A percentile compares a stretch with the other conserved stretches of the same genome.
Conservation (phyloP, 2,113 vertebrate species). For the human (Homo sapiens) region DNA sequence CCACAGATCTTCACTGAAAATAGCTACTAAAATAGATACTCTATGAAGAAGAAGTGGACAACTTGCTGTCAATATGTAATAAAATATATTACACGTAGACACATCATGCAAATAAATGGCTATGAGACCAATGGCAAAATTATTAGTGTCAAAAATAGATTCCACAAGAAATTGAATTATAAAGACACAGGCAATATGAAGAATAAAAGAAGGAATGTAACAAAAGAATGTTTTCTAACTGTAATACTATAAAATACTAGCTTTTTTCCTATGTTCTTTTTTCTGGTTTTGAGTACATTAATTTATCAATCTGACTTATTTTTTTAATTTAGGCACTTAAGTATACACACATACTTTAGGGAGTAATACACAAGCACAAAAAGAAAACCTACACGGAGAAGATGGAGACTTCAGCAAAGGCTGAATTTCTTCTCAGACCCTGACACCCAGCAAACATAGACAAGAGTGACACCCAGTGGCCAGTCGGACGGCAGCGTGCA, state of each 20-base stretch:
- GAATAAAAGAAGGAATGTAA: not conserved
- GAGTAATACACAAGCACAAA: not conserved
- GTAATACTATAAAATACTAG: not conserved
- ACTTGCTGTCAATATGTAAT: not conserved
- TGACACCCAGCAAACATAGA: not conserved
- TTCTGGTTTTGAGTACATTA: not conserved
- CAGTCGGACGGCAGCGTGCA: not conserved
- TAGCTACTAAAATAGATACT: not conserved
- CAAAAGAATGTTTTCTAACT: not conserved
- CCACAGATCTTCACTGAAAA: not conserved
- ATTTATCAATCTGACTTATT: not conserved
- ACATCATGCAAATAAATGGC: not conserved
- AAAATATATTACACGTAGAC: not conserved
- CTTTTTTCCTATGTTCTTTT: not conserved
- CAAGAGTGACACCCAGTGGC: conserved; percentile 51
- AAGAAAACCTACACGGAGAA: not conserved
- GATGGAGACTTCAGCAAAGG: not conserved
- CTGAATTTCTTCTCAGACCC: not conserved
- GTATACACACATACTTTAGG: not conserved
- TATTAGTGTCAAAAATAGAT: not conserved
- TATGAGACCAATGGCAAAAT: not conserved
- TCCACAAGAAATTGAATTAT: not conserved
- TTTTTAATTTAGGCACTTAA: conserved; percentile 39
- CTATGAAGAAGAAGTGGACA: not conserved
- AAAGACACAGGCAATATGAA: not conserved